Evolutionary conservation across 1,140 invertebrate genomes (phyloP), one percentile per base, ranked within the genome.

Genomic region (Ctenoplectra terminalis): DNA sequence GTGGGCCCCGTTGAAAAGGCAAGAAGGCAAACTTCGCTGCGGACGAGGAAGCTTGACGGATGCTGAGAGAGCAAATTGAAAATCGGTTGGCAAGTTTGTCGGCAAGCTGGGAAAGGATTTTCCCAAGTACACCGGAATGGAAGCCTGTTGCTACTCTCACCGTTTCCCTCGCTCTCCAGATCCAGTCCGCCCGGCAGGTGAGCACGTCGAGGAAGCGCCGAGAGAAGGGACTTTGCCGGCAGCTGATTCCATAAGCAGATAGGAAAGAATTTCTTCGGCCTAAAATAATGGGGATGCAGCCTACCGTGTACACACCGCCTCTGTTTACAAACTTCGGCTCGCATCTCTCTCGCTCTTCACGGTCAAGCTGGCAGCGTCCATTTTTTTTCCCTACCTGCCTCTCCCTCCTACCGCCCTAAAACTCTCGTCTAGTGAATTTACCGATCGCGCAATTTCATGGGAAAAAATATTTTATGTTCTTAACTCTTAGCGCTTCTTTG

Each of bases 181-280:
- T 78, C 61, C 78, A 61, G 50, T 46, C 64, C 52, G 70, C 67
- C 26, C 82, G 86, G 85, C 86, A 87, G 86, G 85, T 87, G 86
- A 87, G 82, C 84, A 31, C 64, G 76, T 76, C 60, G 81, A 80
- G 80, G 73, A 82, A 82, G 43, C 61, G 61, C 20, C 20, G 67
- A n/a, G 31, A 56, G 48, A 54, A 74, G 66, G 87, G 81, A 70
- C 86, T 70, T 70, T 74, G 67, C 69, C 71, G 85, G 90, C 93
- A 93, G 92, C 92, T 93, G 92, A 93, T 93, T 93, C 92, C 89
- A 92, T 92, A 93, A 92, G 85, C 87, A 91, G 91, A 93, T 91
- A 92, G 87, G 82, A 84, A 88, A 90, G 88, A 88, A 90, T 90
- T 88, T 89, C 85, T 85, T 88, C 84, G 87, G 81, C 90, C 89